Conservation (phyloP, 2,113 vertebrate species). For the Callopanchax toddi region DNA sequence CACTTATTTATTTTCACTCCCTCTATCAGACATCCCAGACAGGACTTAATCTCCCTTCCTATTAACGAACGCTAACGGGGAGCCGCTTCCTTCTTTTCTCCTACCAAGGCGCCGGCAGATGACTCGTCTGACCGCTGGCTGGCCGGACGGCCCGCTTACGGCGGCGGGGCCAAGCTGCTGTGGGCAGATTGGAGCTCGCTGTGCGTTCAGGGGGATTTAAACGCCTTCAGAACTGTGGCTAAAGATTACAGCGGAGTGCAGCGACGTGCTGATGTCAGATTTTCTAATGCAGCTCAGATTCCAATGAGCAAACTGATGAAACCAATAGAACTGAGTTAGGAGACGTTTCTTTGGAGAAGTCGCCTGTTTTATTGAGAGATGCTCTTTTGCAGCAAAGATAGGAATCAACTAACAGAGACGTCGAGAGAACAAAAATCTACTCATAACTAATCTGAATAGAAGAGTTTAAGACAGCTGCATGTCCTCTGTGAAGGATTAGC, state of each 20-base stretch:
- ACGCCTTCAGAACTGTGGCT: constrained; percentile 36
- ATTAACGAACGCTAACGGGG: constrained; percentile 69
- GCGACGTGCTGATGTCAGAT: constrained; percentile 40
- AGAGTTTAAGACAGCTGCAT: too few species aligned
- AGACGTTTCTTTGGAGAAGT: not conserved
- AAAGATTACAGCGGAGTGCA: constrained; percentile 49
- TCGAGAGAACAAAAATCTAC: too few species aligned
- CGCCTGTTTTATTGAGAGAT: not conserved
- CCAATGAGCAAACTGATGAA: constrained; percentile 24
- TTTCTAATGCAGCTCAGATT: constrained; percentile 29
- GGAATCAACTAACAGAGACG: not conserved
- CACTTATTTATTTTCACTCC: constrained; percentile 52
- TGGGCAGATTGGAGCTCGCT: constrained; percentile 45
- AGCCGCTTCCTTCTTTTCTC: constrained; percentile 32
- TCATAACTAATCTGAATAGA: too few species aligned
- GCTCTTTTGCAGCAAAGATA: not conserved
- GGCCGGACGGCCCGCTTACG: constrained; percentile 1
- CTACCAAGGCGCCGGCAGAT: constrained; percentile 48
- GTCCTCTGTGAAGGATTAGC: too few species aligned
- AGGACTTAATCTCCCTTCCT: constrained; percentile 69
- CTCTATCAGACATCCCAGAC: constrained; percentile 69
- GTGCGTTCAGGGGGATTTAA: constrained; percentile 48
- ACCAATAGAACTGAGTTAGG: constrained; percentile 2
- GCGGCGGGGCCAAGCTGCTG: constrained; percentile 34
- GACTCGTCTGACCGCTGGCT: constrained; percentile 15